These are phyloP conservation scores for Oopsacas minuta DNA, from an alignment of 37 sponge, comb jelly and placozoan species.

Conservation along the genomic window DNA sequence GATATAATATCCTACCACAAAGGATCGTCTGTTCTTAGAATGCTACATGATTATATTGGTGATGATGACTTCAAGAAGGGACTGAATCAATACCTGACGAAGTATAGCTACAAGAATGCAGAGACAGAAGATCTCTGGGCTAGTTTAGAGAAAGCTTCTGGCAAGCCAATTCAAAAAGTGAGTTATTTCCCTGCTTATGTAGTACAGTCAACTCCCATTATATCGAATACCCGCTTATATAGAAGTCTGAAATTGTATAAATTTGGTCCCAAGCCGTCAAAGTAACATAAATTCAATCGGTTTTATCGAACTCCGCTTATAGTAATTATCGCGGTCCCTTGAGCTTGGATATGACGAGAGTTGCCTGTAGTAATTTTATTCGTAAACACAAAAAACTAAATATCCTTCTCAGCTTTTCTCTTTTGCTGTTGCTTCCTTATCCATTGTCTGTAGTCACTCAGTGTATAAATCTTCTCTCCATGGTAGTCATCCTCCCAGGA, in stretches of 20 bases:
- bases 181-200: constrained; percentile 15
- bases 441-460: constrained; percentile 97
- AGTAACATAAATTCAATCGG: too few relatives aligned
- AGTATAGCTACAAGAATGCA: constrained; percentile 58
- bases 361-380: too few relatives aligned
- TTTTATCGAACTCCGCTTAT: too few relatives aligned
- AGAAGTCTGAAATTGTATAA: too few relatives aligned
- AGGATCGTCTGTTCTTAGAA: constrained; percentile 75
- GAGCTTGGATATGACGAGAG: too few relatives aligned
- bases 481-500: constrained; percentile 92
- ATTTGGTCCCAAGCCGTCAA: too few relatives aligned
- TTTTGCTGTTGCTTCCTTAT: constrained; percentile 71
- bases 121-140: constrained; percentile 67
- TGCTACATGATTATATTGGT: constrained; percentile 80
- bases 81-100: constrained; percentile 54
- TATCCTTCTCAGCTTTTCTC: constrained; percentile 21
- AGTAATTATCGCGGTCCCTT: too few relatives aligned
- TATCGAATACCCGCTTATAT: neutral
- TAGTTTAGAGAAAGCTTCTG: constrained; percentile 42
- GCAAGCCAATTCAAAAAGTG: constrained; percentile 55
- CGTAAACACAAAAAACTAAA: too few relatives aligned
- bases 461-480: constrained; percentile 73
- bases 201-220: neutral
- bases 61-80: constrained; percentile 72
- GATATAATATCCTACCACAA: constrained; percentile 89